Conservation (phyloP, 2,113 vertebrate species). For the Neotragus moschatus region DNA sequence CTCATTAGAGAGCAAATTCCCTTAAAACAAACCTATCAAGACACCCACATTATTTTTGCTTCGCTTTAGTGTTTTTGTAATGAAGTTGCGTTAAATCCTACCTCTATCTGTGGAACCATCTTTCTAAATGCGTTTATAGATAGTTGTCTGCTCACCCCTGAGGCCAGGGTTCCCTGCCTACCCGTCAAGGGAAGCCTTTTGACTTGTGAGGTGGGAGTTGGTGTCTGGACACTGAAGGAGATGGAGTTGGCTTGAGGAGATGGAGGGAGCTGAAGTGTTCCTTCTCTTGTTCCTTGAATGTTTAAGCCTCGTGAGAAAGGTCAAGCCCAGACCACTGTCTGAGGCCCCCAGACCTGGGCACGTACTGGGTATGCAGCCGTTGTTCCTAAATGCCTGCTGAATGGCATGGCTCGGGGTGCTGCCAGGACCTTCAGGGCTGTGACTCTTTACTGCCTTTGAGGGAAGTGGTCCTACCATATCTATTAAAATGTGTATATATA, state of each 20-base stretch:
- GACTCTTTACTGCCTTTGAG: not conserved
- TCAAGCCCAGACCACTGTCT: not conserved
- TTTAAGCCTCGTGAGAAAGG: not conserved
- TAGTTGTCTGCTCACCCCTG: rapidly evolving
- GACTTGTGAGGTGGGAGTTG: not conserved
- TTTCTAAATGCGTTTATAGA: not conserved
- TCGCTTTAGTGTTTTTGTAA: not conserved
- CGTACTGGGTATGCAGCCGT: too few relatives aligned
- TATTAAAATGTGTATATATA: not conserved
- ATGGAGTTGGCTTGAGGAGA: not conserved
- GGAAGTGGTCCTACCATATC: not conserved
- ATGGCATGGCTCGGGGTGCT: rapidly evolving
- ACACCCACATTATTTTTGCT: not conserved
- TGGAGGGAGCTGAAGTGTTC: not conserved
- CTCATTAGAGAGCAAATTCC: not conserved
- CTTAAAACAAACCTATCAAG: not conserved
- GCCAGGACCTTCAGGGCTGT: not conserved
- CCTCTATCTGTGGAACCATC: not conserved
- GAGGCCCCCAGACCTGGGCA: not conserved
- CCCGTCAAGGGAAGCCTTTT: not conserved
- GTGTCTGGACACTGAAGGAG: not conserved
- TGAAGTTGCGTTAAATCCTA: not conserved
- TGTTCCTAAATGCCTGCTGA: not conserved
- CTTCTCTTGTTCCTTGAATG: not conserved
- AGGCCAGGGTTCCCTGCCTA: too few relatives aligned